phyloP scores from a whole-genome alignment of 1,140 invertebrate genomes.

The Sinonovacula constricta region DNA sequence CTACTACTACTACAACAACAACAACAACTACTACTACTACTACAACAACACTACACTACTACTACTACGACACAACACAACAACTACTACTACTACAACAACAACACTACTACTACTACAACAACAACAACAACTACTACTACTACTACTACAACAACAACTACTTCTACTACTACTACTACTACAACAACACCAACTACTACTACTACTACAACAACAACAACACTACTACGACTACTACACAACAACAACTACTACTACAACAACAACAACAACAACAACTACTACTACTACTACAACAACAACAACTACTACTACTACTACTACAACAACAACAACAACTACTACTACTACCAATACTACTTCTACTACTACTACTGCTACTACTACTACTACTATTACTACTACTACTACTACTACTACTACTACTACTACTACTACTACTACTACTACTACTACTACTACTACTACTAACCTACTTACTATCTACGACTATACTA shows the following conservation, averaged over 20 bases:
- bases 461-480: background rate
- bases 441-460: background rate
- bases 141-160: background rate
- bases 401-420: constrained; percentile 4
- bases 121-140: background rate
- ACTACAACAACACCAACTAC: too few relatives aligned
- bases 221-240: background rate
- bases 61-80: background rate
- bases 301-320: background rate
- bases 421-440: constrained; percentile 4
- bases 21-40: background rate
- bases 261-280: background rate
- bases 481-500: background rate
- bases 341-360: constrained; percentile 4
- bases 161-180: constrained; percentile 4
- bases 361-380: background rate
- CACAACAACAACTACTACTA: too few relatives aligned
- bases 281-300: constrained; percentile 1
- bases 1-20: background rate
- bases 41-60: background rate
- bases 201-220: too few relatives aligned
- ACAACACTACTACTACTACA: background rate
- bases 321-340: background rate
- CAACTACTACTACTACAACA: background rate
- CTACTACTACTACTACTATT: constrained; percentile 4